Conservation (phyloP, 2,888 invertebrate genomes). For the Zaprionus obscuricornis region DNA sequence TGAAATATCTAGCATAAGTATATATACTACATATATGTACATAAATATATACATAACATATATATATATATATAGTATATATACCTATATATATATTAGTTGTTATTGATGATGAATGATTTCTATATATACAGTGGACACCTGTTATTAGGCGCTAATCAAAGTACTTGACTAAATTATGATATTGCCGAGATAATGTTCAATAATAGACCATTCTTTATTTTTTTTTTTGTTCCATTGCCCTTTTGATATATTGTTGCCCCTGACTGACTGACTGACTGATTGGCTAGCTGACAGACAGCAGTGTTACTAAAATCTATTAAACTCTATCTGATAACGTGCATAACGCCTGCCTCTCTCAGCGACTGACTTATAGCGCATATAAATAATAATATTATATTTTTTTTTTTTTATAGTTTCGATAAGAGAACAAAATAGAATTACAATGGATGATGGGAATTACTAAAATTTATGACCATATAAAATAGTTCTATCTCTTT, state of each 20-base stretch:
- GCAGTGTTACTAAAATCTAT: slow-evolving; percentile 16
- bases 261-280: no score
- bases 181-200: slow-evolving; percentile 34
- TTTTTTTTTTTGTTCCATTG: no score
- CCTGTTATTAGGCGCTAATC: slow-evolving; percentile 34
- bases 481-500: no score
- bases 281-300: background rate
- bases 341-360: background rate
- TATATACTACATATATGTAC: no score
- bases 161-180: slow-evolving; percentile 37
- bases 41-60: background rate
- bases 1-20: background rate
- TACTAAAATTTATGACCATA: no score
- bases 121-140: slow-evolving; percentile 11
- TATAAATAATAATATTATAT: slow-evolving; percentile 12
- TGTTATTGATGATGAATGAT: background rate
- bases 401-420: background rate
- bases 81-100: slow-evolving; percentile 11
- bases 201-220: slow-evolving; percentile 1
- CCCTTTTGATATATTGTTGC: slow-evolving; percentile 18
- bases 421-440: no score
- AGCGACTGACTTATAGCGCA: background rate
- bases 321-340: slow-evolving; percentile 21
- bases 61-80: no score
- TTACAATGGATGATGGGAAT: no score